Evolutionary conservation across 2,888 invertebrate genomes (phyloP), one percentile per base, ranked within the genome.

Genomic region (Anthophora plumipes): DNA sequence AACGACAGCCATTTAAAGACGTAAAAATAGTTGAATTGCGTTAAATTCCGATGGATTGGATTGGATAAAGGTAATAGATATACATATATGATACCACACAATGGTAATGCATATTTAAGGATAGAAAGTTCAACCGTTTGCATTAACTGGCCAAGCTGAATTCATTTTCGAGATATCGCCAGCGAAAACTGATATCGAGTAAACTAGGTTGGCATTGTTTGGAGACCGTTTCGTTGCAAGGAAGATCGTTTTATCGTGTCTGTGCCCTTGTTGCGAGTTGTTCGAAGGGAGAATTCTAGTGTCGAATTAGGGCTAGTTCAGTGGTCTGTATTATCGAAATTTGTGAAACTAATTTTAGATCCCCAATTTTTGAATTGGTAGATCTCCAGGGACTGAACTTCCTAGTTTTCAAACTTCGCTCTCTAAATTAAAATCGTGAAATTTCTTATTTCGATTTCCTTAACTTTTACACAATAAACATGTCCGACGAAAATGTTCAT

Each of bases 221-320:
- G n/a, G 48, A 48, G 22, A 43, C 14, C 63, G 46, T 46, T 46
- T 46, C 37, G 20, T 5, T 17, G 22, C 60, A 17, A 1, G 17
- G 41, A 60, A 22, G 60, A 22, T 12, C 48, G 37, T 64, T 48
- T 64, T 64, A 64, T 64, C 64, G 37, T 20, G 64, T 64, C 37
- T 37, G 64, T 48, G 48, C n/a, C 0, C 20, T 37, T 50, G 50
- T 48, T 64, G 50, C 5, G 25, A 61, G 37, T 37, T 37, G 48
- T n/a, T 9, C n/a, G 31, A 17, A 37, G 20, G 48, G n/a, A 37
- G 14, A 14, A 31, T 20, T 6, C 0, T n/a, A 63, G 46, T 17
- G 7, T 17, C 46, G 64, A 64, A 50, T 20, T 50, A 8, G 37
- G 14, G 37, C 50, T 9, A 12, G 31, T 31, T 64, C 31, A 17